phyloP scores from a whole-genome alignment of 2,113 vertebrate species.

The Uria aalge region DNA sequence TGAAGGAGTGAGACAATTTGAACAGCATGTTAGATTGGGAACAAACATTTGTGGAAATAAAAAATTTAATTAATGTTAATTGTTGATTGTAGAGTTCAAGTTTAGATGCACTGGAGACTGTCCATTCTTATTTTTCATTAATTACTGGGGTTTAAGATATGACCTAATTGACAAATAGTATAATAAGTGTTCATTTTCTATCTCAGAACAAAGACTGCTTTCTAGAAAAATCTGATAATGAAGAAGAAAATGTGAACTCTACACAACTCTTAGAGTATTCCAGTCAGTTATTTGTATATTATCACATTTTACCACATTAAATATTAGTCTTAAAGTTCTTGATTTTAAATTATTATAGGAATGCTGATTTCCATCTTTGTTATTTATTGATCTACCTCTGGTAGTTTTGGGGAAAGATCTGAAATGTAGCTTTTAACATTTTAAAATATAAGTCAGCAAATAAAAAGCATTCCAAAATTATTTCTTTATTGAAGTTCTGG shows the following conservation, averaged over 20 bases:
- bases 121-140: slow-evolving; percentile 62
- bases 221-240: not conserved
- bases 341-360: not conserved
- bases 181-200: slow-evolving; percentile 60
- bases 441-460: not conserved
- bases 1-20: not conserved
- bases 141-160: slow-evolving; percentile 52
- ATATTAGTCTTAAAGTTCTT: not conserved
- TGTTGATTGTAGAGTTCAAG: slow-evolving; percentile 52
- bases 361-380: not conserved
- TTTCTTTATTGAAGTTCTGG: not conserved
- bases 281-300: not conserved
- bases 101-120: slow-evolving; percentile 30
- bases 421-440: not conserved
- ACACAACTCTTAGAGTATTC: not conserved
- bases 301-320: not conserved
- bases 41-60: not conserved
- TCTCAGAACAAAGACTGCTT: slow-evolving; percentile 42
- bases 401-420: not conserved
- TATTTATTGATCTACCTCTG: not conserved
- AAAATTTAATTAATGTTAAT: slow-evolving; percentile 38
- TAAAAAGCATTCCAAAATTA: not conserved
- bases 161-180: slow-evolving; percentile 54
- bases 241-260: not conserved
- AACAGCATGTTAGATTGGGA: not conserved